A percentile compares a stretch with the other conserved stretches of the same genome.
These are phyloP conservation scores for Neodiprion virginianus DNA, from an alignment of 1,140 invertebrate genomes.

Conservation along the genomic window DNA sequence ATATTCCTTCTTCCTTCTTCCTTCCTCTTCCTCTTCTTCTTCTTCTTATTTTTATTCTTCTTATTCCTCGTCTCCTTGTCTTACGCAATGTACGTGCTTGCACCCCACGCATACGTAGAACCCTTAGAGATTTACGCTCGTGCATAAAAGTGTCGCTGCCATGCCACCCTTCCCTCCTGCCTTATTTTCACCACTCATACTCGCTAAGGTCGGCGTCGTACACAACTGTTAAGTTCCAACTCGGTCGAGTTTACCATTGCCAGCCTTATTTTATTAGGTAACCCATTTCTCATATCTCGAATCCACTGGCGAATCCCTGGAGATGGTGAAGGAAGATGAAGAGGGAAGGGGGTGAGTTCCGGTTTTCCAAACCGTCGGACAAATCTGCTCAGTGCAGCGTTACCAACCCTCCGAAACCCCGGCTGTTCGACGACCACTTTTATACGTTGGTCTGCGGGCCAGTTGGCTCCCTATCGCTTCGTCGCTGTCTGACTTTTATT, in stretches of 20 bases:
- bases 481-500: no score
- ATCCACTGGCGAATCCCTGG: not conserved
- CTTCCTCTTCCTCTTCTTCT: not conserved
- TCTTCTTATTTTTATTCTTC: not conserved
- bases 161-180: not conserved
- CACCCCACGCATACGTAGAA: no score
- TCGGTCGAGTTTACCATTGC: not conserved
- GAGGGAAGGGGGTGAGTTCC: no score
- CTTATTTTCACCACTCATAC: not conserved
- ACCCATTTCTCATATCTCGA: not conserved
- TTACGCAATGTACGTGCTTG: slow-evolving; percentile 3
- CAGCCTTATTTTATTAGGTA: not conserved
- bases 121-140: not conserved
- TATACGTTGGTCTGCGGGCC: no score
- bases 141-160: slow-evolving; percentile 10
- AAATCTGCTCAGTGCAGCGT: no score
- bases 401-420: no score
- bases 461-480: no score
- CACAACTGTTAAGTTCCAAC: slow-evolving; percentile 3
- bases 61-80: not conserved
- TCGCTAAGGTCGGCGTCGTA: not conserved
- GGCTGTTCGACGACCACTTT: no score
- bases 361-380: no score
- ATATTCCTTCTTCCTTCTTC: not conserved
- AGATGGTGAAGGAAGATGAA: no score